phyloP scores from a whole-genome alignment of 2,888 invertebrate species.

The Dasypolia templi region DNA sequence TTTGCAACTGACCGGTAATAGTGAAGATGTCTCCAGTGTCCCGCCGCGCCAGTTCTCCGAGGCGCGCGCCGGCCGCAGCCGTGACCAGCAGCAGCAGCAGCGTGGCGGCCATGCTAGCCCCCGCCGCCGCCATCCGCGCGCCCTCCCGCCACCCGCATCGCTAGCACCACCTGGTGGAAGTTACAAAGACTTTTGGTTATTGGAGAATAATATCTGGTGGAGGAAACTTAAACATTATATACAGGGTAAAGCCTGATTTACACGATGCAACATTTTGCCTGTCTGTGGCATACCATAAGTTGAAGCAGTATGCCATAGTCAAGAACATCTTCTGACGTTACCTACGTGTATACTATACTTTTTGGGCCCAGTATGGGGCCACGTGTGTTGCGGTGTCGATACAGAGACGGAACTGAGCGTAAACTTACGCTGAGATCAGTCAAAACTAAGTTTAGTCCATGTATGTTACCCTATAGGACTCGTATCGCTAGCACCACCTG shows the following conservation, averaged over 20 bases:
- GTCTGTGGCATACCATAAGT: too few relatives aligned
- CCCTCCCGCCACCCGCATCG: constrained; percentile 78
- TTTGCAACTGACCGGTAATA: constrained; percentile 75
- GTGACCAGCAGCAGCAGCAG: constrained; percentile 82
- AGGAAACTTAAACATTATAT: neutral
- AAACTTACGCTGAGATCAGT: neutral
- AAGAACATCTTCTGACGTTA: neutral
- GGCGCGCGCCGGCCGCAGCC: constrained; percentile 80
- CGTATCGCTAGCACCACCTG: neutral
- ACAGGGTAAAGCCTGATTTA: too few relatives aligned
- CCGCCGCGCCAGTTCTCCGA: constrained; percentile 84
- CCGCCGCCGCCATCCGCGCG: constrained; percentile 79
- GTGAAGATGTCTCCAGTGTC: constrained; percentile 87
- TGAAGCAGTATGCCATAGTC: neutral
- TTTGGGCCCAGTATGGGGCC: neutral
- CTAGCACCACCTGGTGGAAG: constrained; percentile 71
- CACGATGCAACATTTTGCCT: too few relatives aligned
- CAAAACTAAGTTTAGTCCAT: neutral
- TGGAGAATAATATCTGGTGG: neutral
- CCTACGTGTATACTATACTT: neutral
- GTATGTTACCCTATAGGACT: neutral
- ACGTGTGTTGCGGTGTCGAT: neutral
- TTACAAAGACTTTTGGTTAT: constrained; percentile 15
- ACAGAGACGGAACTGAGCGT: neutral
- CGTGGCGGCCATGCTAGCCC: constrained; percentile 85